phyloP scores from a whole-genome alignment of 2,113 vertebrate species.

The Argyrosomus japonicus region DNA sequence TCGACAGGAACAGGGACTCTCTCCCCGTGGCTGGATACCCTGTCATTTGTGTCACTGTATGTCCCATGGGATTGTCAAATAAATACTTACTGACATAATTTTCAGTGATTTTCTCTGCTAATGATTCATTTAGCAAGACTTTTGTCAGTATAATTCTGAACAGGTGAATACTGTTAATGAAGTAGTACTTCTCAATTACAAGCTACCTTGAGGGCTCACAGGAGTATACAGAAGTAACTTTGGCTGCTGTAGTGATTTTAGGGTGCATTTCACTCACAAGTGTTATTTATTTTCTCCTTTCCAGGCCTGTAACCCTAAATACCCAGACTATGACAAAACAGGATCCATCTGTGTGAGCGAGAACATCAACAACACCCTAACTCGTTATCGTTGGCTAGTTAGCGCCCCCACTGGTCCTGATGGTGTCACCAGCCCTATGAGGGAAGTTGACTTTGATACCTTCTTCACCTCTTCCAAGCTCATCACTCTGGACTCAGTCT shows the following conservation, averaged over 20 bases:
- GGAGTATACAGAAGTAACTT: slow-evolving; percentile 9
- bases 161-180: slow-evolving; percentile 30
- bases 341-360: slow-evolving; percentile 93
- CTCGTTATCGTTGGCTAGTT: slow-evolving; percentile 92
- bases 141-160: background rate
- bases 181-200: slow-evolving; percentile 16
- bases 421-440: slow-evolving; percentile 93
- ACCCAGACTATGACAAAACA: slow-evolving; percentile 92
- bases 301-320: slow-evolving; percentile 95
- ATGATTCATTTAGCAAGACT: slow-evolving; percentile 21
- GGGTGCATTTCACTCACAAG: background rate
- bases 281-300: slow-evolving; percentile 1
- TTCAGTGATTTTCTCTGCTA: slow-evolving; percentile 11
- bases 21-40: slow-evolving; percentile 91
- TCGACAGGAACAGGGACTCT: slow-evolving; percentile 73
- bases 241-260: background rate
- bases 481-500: slow-evolving; percentile 94
- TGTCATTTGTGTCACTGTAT: slow-evolving; percentile 93
- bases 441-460: slow-evolving; percentile 93
- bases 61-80: slow-evolving; percentile 62
- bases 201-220: slow-evolving; percentile 15
- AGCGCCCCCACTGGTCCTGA: slow-evolving; percentile 90
- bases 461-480: slow-evolving; percentile 97
- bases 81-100: background rate
- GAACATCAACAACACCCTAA: slow-evolving; percentile 93